Evolutionary conservation across 2,113 vertebrate genomes (phyloP).

Genomic region (Alaudala cheleensis): DNA sequence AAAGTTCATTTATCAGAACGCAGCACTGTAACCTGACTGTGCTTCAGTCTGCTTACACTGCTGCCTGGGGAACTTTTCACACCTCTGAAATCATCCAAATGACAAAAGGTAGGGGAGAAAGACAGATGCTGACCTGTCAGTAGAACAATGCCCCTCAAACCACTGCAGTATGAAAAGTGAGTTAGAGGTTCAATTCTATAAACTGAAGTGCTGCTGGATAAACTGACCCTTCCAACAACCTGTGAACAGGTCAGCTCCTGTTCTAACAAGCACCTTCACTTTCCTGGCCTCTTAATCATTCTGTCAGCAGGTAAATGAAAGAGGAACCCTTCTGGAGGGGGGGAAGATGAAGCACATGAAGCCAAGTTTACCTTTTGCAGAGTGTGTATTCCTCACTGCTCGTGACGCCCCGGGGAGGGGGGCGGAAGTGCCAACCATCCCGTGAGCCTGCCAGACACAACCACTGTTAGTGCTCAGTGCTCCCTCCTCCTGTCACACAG

Average conservation of each 20-base stretch:
- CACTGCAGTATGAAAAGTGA: neutral
- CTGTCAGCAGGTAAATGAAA: neutral
- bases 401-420: conserved; percentile 94
- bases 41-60: neutral
- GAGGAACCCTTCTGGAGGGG: neutral
- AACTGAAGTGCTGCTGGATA: neutral
- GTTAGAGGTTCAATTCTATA: neutral
- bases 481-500: neutral
- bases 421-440: conserved; percentile 96
- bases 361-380: conserved; percentile 89
- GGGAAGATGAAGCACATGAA: neutral
- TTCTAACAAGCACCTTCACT: neutral
- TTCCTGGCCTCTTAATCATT: neutral
- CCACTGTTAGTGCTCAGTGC: neutral
- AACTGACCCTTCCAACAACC: neutral
- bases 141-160: neutral
- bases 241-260: neutral
- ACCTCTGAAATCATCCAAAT: neutral
- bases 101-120: neutral
- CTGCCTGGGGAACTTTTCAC: neutral
- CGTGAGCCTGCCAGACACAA: conserved; percentile 73
- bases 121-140: neutral
- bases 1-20: neutral
- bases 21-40: neutral
- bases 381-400: conserved; percentile 98